These are phyloP conservation scores for Drosophila arawakana DNA, from an alignment of 1,140 invertebrate species.

Conservation along the genomic window DNA sequence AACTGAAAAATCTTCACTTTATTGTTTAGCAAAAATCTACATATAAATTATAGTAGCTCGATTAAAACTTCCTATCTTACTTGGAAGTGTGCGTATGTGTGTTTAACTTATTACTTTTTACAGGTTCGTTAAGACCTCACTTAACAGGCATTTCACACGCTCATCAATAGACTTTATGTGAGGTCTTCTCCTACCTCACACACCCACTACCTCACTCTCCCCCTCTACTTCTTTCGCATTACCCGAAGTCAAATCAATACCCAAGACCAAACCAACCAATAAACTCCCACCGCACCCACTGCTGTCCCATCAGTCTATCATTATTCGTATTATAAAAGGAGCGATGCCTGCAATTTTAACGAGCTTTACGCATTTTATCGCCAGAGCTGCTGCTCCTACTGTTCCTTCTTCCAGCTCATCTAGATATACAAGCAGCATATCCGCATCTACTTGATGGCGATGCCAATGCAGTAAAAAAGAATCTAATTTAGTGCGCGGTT, in stretches of 20 bases:
- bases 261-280: slow-evolving; percentile 14
- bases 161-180: slow-evolving; percentile 43
- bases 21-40: background rate
- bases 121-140: slow-evolving; percentile 17
- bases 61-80: background rate
- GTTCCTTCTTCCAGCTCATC: slow-evolving; percentile 2
- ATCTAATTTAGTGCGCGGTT: slow-evolving; percentile 83
- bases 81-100: too few relatives aligned
- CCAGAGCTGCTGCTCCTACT: slow-evolving; percentile 14
- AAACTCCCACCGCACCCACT: background rate
- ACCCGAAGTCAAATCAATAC: slow-evolving; percentile 71
- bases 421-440: background rate
- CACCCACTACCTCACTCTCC: slow-evolving; percentile 1
- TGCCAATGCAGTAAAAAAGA: slow-evolving; percentile 78
- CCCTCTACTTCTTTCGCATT: slow-evolving; percentile 37
- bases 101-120: too few relatives aligned
- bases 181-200: background rate
- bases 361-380: slow-evolving; percentile 80
- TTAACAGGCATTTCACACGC: slow-evolving; percentile 45
- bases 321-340: slow-evolving; percentile 73
- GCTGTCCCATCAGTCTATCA: slow-evolving; percentile 51
- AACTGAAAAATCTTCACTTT: too few relatives aligned
- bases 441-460: slow-evolving; percentile 44
- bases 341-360: slow-evolving; percentile 79
- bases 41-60: background rate